phyloP scores from a whole-genome alignment of 2,797 vertebrate species.

The Sebastes itinus region DNA sequence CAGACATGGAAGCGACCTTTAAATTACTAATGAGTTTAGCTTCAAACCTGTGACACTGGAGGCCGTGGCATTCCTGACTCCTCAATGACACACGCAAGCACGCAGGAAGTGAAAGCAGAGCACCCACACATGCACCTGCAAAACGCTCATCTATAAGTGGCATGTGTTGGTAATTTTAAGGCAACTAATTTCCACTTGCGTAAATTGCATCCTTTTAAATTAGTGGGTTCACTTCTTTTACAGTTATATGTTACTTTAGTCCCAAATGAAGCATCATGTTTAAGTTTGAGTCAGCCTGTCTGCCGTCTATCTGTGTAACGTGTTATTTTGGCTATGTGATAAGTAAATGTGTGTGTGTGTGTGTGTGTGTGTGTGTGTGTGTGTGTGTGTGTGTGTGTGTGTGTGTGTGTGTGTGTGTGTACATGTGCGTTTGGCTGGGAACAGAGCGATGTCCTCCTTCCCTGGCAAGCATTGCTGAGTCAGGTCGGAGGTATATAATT shows the following conservation, averaged over 20 bases:
- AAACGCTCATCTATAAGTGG: constrained; percentile 35
- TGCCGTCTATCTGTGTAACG: constrained; percentile 15
- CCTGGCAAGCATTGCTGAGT: constrained; percentile 71
- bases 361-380: constrained; percentile 11
- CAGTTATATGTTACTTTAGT: not conserved
- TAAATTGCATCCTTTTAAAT: constrained; percentile 54
- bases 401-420: constrained; percentile 14
- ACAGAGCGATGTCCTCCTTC: constrained; percentile 58
- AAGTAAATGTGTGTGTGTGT: constrained; percentile 16
- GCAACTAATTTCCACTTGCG: constrained; percentile 27
- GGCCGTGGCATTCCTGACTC: constrained; percentile 32
- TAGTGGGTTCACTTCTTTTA: constrained; percentile 31
- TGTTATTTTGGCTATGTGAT: constrained; percentile 36
- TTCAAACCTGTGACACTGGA: constrained; percentile 64
- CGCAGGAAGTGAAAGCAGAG: constrained; percentile 21
- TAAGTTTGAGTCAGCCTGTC: constrained; percentile 45
- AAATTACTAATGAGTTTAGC: constrained; percentile 80
- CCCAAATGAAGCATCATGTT: constrained; percentile 29
- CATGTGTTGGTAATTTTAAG: constrained; percentile 10
- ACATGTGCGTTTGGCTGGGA: constrained; percentile 48
- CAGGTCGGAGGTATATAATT: constrained; percentile 76
- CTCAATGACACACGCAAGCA: constrained; percentile 26
- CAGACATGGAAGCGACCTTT: constrained; percentile 67
- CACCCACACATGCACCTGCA: not conserved
- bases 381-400: constrained; percentile 7